phyloP scores from a whole-genome alignment of 2,888 invertebrate species.

The Diplazon laetatorius region DNA sequence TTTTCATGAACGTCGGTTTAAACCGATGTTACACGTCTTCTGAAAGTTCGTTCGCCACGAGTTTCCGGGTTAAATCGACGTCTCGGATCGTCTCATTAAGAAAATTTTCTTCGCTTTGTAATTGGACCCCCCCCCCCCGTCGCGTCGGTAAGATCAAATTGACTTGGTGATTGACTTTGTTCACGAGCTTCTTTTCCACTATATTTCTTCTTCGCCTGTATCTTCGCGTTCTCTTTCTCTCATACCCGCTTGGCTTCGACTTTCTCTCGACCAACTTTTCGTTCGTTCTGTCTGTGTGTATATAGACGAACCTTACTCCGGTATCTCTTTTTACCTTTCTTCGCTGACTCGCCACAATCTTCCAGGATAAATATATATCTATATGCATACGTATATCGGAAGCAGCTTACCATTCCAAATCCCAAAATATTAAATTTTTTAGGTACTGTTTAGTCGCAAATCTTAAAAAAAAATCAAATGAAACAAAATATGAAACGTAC shows the following conservation, averaged over 20 bases:
- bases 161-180: constrained; percentile 63
- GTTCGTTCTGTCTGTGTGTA: not conserved
- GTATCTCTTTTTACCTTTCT: constrained; percentile 39
- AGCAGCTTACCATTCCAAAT: not conserved
- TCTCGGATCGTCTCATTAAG: constrained; percentile 62
- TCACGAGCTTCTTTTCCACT: too few species aligned
- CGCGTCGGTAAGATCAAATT: constrained; percentile 61
- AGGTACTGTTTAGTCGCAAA: too few species aligned
- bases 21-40: too few species aligned
- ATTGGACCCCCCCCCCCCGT: too few species aligned
- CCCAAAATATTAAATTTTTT: not conserved
- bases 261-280: constrained; percentile 36
- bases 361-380: constrained; percentile 3
- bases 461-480: too few species aligned
- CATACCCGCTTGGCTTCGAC: not conserved
- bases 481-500: too few species aligned
- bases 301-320: constrained; percentile 25
- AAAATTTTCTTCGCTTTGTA: constrained; percentile 56
- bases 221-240: not conserved
- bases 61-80: too few species aligned
- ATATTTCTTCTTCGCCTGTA: not conserved
- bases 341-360: constrained; percentile 3
- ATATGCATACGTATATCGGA: too few species aligned
- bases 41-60: too few species aligned
- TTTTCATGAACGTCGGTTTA: too few species aligned